Evolutionary conservation across 2,113 vertebrate species (phyloP), one percentile per base, ranked within the genome.

Genomic region (Tonatia bakeri): DNA sequence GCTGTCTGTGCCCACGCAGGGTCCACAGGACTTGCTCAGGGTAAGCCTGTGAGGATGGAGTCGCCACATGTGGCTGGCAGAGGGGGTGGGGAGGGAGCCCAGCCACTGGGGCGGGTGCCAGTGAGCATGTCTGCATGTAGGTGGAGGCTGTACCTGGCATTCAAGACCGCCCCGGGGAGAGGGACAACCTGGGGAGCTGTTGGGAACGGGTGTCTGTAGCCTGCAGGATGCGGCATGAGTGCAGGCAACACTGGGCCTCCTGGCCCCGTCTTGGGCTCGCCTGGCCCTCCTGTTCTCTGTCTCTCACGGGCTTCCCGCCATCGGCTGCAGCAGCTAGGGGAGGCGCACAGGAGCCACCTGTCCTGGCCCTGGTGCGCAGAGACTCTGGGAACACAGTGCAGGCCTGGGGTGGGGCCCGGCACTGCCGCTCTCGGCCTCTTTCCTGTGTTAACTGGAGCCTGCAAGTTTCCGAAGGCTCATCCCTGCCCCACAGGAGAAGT

Each of bases 281-380:
- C 36, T 13, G 5, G 36, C 50, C 28, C 80, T 24, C 69, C 12
- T 24, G 14, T 24, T 76, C 28, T 26, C 73, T 22, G 38, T 20
- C 50, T 40, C 40, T 87, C 64, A 6, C 10, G 14, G 72, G 31
- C 54, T 33, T 93, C 82, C 61, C 1, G 0, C 61, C 4, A 8
- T 28, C 1, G 5, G 38, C 73, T 31, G 24, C 50, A 45, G 82
- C 61, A 15, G 38, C 50, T 59, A 33, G 50, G 47, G 12, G 61
- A 22, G 33, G 17, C 0, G 2, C 31, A 1, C 38, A 4, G 22
- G 28, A 56, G 7, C 91, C 38, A 26, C 5, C 1, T 0, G 0
- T 26, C 59, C 70, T 10, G 11, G 43, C 70, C 7, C 3, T 14
- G 52, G 33, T 77, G 59, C 28, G 59, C 0, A 1, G 47, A 11